Conservation (phyloP, 2,113 vertebrate genomes). For the Eudyptes chrysolophus region DNA sequence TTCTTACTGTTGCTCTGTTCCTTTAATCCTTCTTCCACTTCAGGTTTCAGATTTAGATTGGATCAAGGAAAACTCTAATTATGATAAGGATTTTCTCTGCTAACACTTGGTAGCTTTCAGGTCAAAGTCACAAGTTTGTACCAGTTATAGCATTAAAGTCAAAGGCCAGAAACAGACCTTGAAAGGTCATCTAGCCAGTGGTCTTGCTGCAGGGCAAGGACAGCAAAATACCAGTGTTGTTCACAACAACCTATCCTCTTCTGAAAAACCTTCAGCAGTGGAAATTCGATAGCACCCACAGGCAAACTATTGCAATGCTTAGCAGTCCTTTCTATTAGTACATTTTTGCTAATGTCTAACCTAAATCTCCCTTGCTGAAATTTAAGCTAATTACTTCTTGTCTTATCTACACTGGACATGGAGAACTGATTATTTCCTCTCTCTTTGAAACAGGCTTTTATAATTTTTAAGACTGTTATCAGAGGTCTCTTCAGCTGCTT, state of each 20-base stretch:
- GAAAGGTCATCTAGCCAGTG: neutral
- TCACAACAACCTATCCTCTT: accelerated
- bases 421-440: neutral
- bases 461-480: neutral
- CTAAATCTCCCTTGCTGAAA: neutral
- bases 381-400: neutral
- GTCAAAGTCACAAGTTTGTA: neutral
- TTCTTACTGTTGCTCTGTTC: neutral
- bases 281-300: neutral
- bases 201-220: neutral
- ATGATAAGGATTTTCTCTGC: neutral
- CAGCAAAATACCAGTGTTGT: neutral
- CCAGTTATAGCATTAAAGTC: neutral
- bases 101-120: neutral
- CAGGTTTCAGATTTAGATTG: neutral
- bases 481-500: neutral
- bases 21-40: neutral
- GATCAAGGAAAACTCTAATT: neutral
- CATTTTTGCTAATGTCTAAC: neutral
- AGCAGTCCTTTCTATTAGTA: neutral
- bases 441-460: neutral
- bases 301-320: neutral
- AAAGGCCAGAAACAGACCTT: neutral
- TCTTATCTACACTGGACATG: neutral
- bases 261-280: neutral